Base-by-base conservation (phyloP, 2,888 invertebrate species). In the Pristionchus maxplancki region DNA sequence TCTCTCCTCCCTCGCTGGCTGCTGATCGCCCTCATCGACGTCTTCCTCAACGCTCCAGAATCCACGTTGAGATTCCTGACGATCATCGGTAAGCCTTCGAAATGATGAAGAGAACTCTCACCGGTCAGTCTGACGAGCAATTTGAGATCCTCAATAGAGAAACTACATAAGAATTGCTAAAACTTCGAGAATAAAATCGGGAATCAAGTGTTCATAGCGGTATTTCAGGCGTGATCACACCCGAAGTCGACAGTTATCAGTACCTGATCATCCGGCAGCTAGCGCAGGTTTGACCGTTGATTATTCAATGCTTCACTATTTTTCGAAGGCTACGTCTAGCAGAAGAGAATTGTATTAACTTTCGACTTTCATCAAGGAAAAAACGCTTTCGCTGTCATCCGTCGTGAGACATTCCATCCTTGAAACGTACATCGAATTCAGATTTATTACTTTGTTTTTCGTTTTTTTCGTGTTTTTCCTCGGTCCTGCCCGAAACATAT, bases 11-110 rank as follows among this genome's bases (percentile, higher is more conserved):
- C 89, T 85, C 90, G 91, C 31, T 92, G 92, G 92, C 89, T 92
- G 15, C 87, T 91, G 6, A 91, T 92, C 28, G 92, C 92, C 20
- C 58, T 92, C n/a, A 89, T 92, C 31, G 92, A 92, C 88, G 88
- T 92, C 58, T 90, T 86, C 17, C 89, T 92, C 48, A 92, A 92
- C 85, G 90, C 92, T 0, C 92, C 92, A 4, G 92, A 92, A 83
- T 92, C 91, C 86, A 84, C 92, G 17, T 67, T 89, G 17, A 89
- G 92, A 37, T 88, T 92, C 20, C 88, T 91, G 3, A 90, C 90
- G 17, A 82, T 91, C 40, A 86, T 92, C 24, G 89, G 88, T 71
- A 15, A 71, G 34, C 31, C 58, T 58, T 58, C 58, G 15, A 58
- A 58, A 20, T 58, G n/a, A n/a, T n/a, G n/a, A n/a, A n/a, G n/a